Percentiles rank a stretch among this genome's conserved stretches.
Conservation (phyloP, 2,888 invertebrate species). For the Megastigmus dorsalis region DNA sequence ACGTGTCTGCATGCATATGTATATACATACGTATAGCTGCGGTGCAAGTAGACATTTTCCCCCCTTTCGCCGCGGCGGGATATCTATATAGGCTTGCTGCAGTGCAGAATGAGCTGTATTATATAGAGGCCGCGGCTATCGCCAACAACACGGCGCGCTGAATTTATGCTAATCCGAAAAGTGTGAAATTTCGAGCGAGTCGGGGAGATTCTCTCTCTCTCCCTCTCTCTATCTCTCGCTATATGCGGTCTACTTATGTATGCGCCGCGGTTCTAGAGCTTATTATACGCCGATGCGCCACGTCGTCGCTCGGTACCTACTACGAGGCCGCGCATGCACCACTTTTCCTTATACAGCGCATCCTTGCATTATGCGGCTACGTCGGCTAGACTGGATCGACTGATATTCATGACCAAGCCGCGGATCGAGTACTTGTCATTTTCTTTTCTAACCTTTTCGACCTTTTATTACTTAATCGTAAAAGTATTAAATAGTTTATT, state of each 20-base stretch:
- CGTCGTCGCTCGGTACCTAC: no score
- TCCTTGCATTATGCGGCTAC: background rate
- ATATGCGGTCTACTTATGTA: constrained; percentile 17
- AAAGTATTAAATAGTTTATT: no score
- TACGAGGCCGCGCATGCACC: background rate
- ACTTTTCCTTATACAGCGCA: background rate
- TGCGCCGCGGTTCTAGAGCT: background rate
- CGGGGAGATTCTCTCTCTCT: no score
- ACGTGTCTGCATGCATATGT: background rate
- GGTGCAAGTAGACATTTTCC: no score
- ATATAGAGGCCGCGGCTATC: no score
- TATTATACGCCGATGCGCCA: background rate
- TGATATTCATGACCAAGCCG: background rate
- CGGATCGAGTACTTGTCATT: background rate
- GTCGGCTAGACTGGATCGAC: background rate
- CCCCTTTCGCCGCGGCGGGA: no score
- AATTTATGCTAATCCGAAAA: constrained; percentile 43
- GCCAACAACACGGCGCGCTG: background rate
- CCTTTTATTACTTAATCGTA: no score
- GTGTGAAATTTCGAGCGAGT: constrained; percentile 46
- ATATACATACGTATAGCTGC: background rate
- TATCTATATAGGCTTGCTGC: no score
- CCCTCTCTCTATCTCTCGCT: no score
- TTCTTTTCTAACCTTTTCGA: no score
- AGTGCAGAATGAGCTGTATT: no score